Evolutionary conservation across 1,140 invertebrate genomes (phyloP).

Genomic region (Drosophila nasuta): DNA sequence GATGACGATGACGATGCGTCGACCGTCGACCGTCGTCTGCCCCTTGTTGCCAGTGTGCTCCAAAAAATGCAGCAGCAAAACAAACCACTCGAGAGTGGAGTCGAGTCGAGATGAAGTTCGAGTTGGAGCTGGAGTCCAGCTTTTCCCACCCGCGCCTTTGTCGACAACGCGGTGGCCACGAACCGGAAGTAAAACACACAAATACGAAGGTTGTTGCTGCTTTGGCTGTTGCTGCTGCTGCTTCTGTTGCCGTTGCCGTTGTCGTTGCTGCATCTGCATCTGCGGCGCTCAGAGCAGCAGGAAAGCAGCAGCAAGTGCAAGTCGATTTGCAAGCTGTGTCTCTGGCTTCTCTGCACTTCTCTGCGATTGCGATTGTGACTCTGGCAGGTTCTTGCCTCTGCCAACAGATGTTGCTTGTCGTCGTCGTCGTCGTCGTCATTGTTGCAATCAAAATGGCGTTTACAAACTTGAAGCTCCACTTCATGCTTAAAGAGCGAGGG

Average conservation of each 20-base stretch:
- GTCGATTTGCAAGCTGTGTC: constrained; percentile 49
- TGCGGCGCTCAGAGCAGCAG: constrained; percentile 74
- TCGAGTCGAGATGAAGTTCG: constrained; percentile 28
- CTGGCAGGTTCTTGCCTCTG: constrained; percentile 41
- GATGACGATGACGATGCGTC: not conserved
- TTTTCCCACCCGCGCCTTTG: constrained; percentile 8
- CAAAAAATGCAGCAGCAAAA: constrained; percentile 60
- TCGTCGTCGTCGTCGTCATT: constrained; percentile 35
- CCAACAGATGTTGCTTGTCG: constrained; percentile 42
- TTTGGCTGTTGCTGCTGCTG: constrained; percentile 4
- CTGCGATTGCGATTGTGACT: not conserved
- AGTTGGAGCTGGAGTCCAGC: constrained; percentile 22
- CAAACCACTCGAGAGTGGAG: constrained; percentile 68
- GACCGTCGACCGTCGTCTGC: not conserved
- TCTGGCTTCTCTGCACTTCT: constrained; percentile 39
- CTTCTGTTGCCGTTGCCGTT: constrained; percentile 21
- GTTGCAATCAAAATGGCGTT: constrained; percentile 60
- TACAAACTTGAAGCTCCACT: constrained; percentile 23
- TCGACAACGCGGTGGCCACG: constrained; percentile 41
- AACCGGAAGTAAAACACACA: constrained; percentile 77
- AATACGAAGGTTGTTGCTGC: constrained; percentile 56
- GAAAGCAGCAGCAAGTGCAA: constrained; percentile 72
- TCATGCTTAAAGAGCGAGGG: not conserved
- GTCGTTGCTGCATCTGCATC: constrained; percentile 77
- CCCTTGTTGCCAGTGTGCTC: constrained; percentile 25